Base-by-base conservation (phyloP, 1,140 invertebrate genomes). In the Colletes latitarsis region DNA sequence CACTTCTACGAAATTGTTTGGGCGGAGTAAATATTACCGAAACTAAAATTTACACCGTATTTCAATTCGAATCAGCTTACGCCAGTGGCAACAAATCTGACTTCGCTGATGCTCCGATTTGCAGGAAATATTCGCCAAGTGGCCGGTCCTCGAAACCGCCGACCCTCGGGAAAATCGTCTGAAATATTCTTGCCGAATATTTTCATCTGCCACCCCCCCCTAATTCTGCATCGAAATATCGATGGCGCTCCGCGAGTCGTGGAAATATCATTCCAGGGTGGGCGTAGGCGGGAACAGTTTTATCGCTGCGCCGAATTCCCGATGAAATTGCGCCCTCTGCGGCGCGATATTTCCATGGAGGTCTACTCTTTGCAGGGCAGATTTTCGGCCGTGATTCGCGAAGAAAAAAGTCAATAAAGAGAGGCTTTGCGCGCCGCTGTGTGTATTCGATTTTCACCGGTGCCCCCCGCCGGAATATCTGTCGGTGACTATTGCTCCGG, bases 51-150 rank as follows among this genome's bases (percentile, higher is more conserved):
- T 53, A 62, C 21, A 10, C 64, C 43, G 49, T 53, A 73, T 41
- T 9, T 43, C 55, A 75, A 60, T 43, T 58, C 60, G 81, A 86
- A 86, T 86, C 84, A 85, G 83, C 83, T 86, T 86, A 86, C 83
- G 75, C 55, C 84, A 66, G 49, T 46, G 70, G 57, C 76, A 77
- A 83, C 85, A 83, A 86, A 83, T 86, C 76, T 77, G 77, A 75
- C 84, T 85, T 81, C 81, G 46, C 64, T 60, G 68, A 73, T 84
- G 82, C 68, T 30, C 66, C 80, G 81, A 84, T 84, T 84, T 77
- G 52, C 69, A 78, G 63, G 55, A 41, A 41, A 81, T 83, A 83
- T 81, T 67, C 68, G 82, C 68, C 46, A 74, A 74, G 71, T 63
- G 71, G 14, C 49, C 8, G 43, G 19, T 53, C 15, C 68, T 55